Conservation (phyloP, 2,797 vertebrate genomes). For the Gobio occitaniae region DNA sequence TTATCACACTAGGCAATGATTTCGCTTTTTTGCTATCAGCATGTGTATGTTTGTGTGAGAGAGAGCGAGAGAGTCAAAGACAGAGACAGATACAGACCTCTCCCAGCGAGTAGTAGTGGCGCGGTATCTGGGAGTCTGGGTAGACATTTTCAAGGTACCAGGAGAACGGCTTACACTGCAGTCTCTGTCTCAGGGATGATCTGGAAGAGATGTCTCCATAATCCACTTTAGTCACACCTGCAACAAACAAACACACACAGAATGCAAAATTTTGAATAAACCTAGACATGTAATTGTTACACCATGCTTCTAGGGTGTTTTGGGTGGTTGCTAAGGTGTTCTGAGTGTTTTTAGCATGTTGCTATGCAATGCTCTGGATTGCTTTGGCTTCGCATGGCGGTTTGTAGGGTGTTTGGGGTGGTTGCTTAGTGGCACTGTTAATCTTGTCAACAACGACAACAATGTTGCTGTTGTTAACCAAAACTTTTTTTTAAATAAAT, state of each 20-base stretch:
- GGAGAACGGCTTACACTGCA: conserved; percentile 97
- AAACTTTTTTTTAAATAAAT: not conserved
- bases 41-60: conserved; percentile 23
- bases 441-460: not conserved
- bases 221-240: conserved; percentile 98
- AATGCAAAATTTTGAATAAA: conserved; percentile 1
- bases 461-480: no score
- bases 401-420: not conserved
- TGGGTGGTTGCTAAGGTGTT: not conserved
- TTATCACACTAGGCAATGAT: conserved; percentile 9
- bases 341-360: not conserved
- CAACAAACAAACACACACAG: conserved; percentile 29
- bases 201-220: conserved; percentile 95
- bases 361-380: not conserved
- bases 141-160: conserved; percentile 99
- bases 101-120: conserved; percentile 97
- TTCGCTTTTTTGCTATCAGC: conserved; percentile 16
- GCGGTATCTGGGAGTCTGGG: conserved; percentile 98
- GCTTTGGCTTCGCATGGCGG: not conserved
- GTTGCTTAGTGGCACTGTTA: not conserved
- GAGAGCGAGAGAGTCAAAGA: not conserved
- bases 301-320: not conserved
- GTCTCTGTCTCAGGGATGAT: conserved; percentile 88
- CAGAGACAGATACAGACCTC: conserved; percentile 81
- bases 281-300: not conserved